phyloP scores from a whole-genome alignment of 1,140 invertebrate species.

The Lineus longissimus region DNA sequence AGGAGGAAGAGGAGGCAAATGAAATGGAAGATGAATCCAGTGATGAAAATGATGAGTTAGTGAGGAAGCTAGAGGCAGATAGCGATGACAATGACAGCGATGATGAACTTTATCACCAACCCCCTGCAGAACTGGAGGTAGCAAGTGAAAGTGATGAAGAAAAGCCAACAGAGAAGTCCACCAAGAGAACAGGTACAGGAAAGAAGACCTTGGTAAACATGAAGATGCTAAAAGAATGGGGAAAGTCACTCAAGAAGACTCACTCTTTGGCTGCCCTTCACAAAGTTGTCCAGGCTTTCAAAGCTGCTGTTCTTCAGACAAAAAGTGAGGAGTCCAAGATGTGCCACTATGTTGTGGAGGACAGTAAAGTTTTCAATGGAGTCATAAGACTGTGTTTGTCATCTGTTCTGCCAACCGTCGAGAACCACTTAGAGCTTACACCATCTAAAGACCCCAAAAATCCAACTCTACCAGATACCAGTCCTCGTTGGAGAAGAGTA shows the following conservation, averaged over 20 bases:
- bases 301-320: not conserved
- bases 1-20: not conserved
- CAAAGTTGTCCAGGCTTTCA: not conserved
- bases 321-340: not conserved
- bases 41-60: too few relatives aligned
- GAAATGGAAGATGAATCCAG: not conserved
- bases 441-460: not conserved
- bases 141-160: not conserved
- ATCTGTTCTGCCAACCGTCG: not conserved
- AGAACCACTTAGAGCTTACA: not conserved
- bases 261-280: not conserved
- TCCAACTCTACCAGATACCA: too few relatives aligned
- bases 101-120: not conserved
- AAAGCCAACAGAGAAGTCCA: not conserved
- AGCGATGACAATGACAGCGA: not conserved
- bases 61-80: too few relatives aligned
- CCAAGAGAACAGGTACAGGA: not conserved
- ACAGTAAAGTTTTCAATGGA: not conserved
- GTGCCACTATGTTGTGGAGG: slow-evolving; percentile 1
- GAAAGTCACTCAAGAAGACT: not conserved
- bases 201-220: not conserved
- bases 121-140: slow-evolving; percentile 1
- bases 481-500: too few relatives aligned
- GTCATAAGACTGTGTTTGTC: not conserved
- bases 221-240: slow-evolving; percentile 7